phyloP scores from a whole-genome alignment of 2,888 invertebrate genomes.

The Epinotia bilunana region DNA sequence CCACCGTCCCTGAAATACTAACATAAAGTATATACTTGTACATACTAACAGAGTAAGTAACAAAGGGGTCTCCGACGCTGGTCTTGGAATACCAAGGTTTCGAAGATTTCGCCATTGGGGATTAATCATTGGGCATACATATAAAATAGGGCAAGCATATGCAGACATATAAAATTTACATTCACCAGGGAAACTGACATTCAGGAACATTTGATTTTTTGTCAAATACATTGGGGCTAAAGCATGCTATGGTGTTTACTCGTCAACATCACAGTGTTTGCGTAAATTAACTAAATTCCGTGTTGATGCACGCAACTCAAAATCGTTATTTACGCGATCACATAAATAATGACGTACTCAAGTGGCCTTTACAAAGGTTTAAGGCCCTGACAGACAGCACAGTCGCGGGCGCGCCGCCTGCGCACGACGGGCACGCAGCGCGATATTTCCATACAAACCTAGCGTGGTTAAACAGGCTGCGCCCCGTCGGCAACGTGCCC shows the following conservation, averaged over 20 bases:
- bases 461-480: too few relatives aligned
- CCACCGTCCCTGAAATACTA: background rate
- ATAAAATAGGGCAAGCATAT: too few relatives aligned
- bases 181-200: background rate
- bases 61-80: background rate
- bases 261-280: background rate
- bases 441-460: too few relatives aligned
- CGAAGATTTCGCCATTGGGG: too few relatives aligned
- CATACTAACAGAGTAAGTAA: conserved; percentile 1
- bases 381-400: background rate
- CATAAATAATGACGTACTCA: background rate
- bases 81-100: background rate
- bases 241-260: conserved; percentile 21
- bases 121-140: too few relatives aligned
- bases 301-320: background rate
- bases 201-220: background rate
- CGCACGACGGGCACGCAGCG: too few relatives aligned
- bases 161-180: background rate
- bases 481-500: too few relatives aligned
- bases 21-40: background rate
- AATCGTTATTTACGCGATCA: background rate
- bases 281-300: background rate
- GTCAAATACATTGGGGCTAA: conserved; percentile 1
- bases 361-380: background rate
- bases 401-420: too few relatives aligned